A percentile compares a stretch with the other conserved stretches of the same genome.
Evolutionary conservation across 2,797 vertebrate species (phyloP).

Genomic region (Neopelma chrysocephalum): DNA sequence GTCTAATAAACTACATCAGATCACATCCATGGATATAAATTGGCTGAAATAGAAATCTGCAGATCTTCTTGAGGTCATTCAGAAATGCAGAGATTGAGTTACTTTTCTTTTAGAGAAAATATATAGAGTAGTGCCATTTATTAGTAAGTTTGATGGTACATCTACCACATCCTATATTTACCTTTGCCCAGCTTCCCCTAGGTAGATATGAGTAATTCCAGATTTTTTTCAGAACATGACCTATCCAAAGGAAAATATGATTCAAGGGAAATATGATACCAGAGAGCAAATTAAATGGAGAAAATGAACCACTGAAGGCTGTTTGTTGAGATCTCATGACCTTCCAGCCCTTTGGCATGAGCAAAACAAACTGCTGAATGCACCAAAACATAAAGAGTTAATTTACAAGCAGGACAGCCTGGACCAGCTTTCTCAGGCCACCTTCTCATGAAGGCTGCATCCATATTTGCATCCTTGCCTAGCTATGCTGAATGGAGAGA

Average conservation of each 20-base stretch:
- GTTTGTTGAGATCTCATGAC: neutral
- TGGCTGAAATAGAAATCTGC: neutral
- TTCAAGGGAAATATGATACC: neutral
- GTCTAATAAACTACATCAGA: neutral
- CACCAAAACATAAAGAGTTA: neutral
- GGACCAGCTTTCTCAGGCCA: neutral
- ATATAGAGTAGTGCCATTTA: neutral
- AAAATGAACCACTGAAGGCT: neutral
- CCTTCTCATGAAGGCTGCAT: neutral
- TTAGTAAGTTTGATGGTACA: neutral
- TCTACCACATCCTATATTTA: neutral
- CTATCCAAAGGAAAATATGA: neutral
- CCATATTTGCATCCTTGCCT: neutral
- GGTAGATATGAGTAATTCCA: rapidly evolving
- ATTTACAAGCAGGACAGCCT: neutral
- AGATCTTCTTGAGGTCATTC: neutral
- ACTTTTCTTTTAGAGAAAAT: neutral
- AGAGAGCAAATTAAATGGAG: neutral
- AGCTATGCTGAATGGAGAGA: neutral
- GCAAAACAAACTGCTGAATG: neutral
- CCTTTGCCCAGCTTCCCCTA: neutral
- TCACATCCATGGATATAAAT: neutral
- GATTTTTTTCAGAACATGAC: neutral
- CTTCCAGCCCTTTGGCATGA: neutral
- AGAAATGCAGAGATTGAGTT: neutral